Conservation (phyloP, 2,797 vertebrate species). For the Myiotriccus ornatus region DNA sequence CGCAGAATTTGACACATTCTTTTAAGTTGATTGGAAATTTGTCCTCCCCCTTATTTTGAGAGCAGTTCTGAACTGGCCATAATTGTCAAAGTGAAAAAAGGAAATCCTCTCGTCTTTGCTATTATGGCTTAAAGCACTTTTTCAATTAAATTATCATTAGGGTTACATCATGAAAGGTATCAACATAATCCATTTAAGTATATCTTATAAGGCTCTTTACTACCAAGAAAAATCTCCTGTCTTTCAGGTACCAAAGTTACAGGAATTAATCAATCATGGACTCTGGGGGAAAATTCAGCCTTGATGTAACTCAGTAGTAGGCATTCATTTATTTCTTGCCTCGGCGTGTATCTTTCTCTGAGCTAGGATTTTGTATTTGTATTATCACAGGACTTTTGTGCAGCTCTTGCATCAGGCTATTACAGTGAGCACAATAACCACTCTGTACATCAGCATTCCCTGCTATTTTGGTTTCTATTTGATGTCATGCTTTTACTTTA, state of each 20-base stretch:
- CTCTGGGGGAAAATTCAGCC: constrained; percentile 48
- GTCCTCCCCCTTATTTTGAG: constrained; percentile 18
- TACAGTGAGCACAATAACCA: background rate
- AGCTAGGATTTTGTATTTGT: constrained; percentile 17
- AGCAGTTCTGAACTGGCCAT: constrained; percentile 43
- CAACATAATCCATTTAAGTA: constrained; percentile 66
- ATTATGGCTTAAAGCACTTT: constrained; percentile 63
- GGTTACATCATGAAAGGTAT: constrained; percentile 66
- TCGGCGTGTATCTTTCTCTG: background rate
- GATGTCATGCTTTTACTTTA: constrained; percentile 31
- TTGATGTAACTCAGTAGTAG: constrained; percentile 50
- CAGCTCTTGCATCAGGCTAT: background rate
- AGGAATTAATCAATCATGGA: constrained; percentile 61
- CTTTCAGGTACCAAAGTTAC: constrained; percentile 58
- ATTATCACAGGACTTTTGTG: constrained; percentile 27
- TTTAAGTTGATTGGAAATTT: constrained; percentile 47
- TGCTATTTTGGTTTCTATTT: constrained; percentile 31
- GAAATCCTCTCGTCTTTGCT: constrained; percentile 40
- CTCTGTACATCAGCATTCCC: background rate
- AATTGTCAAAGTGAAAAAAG: constrained; percentile 60
- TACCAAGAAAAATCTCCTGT: constrained; percentile 61
- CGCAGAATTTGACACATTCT: constrained; percentile 41
- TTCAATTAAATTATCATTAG: constrained; percentile 71
- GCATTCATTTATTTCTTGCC: constrained; percentile 31
- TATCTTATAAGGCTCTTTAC: constrained; percentile 55